Base-by-base conservation (phyloP, 1,140 invertebrate genomes). In the Pseudobourletiella spinata region DNA sequence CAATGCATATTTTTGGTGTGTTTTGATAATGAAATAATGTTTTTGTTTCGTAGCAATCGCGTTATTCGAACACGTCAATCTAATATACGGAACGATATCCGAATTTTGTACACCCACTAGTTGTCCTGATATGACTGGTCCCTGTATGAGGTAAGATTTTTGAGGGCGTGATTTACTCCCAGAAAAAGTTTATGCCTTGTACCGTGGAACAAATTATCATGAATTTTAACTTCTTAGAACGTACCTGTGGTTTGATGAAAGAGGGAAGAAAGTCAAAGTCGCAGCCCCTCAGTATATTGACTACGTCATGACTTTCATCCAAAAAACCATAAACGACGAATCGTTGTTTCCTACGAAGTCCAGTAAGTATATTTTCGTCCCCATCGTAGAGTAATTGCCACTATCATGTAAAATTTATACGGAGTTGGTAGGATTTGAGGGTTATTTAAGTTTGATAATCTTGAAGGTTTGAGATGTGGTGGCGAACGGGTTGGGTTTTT, bases 241-340 rank as follows among this genome's bases (percentile, higher is more conserved):
- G 73, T 98, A 96, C 83, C 83, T 92, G 72, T 98, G 94, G 95
- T 90, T 93, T 79, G 95, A 98, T 79, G 94, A 98, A 76, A 95
- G 95, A 79, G 94, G 95, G 50, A 98, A 98, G 80, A 97, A 97
- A 79, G 90, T 86, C 51, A 89, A 92, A 77, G 88, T 96, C 71
- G 88, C 94, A 66, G 94, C 94, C 64, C 92, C 94, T 65, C 94
- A 98, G 79, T 98, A 98, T 79, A 89, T 98, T 77, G 95, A 98
- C 80, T 97, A 95, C 80, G 92, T 96, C 73, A 97, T 97, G 90
- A 95, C 93, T 51, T 55, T 55, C 20, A 94, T 90, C 67, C 93
- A 98, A 77, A 94, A 94, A 79, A 95, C 91, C 70, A 86, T 98
- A 77, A 93, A 88, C 78, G 94, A 98, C 79, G 94, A 98, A 82